Evolutionary conservation across 2,888 invertebrate genomes (phyloP).

Genomic region (Eupithecia abbreviata): DNA sequence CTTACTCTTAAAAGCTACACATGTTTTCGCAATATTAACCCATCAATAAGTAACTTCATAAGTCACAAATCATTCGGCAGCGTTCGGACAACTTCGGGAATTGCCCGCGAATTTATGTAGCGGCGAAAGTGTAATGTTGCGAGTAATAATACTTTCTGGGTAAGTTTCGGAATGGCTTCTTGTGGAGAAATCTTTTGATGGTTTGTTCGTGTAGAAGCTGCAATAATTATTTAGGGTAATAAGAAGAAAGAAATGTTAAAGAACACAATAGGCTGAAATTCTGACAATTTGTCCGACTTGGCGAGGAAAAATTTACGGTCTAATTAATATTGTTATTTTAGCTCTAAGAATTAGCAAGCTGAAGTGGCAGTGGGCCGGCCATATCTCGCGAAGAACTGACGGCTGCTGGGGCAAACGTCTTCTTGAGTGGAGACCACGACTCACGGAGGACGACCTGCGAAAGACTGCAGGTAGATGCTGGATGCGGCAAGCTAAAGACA

Average conservation of each 20-base stretch:
- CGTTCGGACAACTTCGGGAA: slow-evolving; percentile 51
- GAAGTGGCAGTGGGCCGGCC: too few species aligned
- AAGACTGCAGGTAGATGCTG: too few species aligned
- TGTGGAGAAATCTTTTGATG: slow-evolving; percentile 8
- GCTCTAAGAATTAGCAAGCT: too few species aligned
- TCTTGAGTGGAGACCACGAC: too few species aligned
- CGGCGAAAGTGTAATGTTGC: slow-evolving; percentile 71
- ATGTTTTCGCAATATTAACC: background rate
- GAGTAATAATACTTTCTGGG: slow-evolving; percentile 52
- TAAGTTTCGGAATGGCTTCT: slow-evolving; percentile 26
- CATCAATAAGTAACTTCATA: slow-evolving; percentile 5
- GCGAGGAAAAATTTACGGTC: too few species aligned
- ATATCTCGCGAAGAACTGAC: too few species aligned
- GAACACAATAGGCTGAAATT: too few species aligned
- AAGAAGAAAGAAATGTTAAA: background rate
- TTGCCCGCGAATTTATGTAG: slow-evolving; percentile 66
- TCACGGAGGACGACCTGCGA: too few species aligned
- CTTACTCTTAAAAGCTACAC: background rate
- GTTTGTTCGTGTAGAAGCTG: background rate
- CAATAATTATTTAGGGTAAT: background rate
- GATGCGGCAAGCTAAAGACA: too few species aligned
- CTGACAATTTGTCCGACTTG: too few species aligned
- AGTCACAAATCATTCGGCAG: slow-evolving; percentile 3
- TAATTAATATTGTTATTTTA: too few species aligned
- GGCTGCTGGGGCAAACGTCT: too few species aligned